Evolutionary conservation across 2,888 invertebrate species (phyloP).

Genomic region (Chrysolina americana): DNA sequence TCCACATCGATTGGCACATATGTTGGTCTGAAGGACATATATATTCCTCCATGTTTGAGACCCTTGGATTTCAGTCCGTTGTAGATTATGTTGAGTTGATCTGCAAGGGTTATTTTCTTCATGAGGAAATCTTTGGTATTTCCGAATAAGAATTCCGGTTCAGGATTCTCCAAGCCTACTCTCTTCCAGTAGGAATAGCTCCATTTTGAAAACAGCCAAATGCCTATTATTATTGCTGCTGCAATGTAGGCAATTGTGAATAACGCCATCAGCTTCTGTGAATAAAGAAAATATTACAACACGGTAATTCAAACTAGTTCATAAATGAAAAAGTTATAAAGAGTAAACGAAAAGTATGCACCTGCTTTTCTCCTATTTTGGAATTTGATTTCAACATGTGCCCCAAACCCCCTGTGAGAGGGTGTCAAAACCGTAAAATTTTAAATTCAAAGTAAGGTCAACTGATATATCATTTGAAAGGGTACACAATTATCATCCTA

Average conservation of each 20-base stretch:
- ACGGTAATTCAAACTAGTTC: too few relatives aligned
- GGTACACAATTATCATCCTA: too few relatives aligned
- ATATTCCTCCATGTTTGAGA: conserved; percentile 55
- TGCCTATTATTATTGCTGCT: too few relatives aligned
- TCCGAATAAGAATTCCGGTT: conserved; percentile 42
- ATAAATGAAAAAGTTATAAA: too few relatives aligned
- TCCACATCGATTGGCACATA: conserved; percentile 63
- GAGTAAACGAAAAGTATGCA: too few relatives aligned
- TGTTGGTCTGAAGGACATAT: conserved; percentile 54
- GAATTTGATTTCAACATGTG: too few relatives aligned
- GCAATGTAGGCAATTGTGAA: conserved; percentile 16
- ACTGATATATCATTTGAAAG: too few relatives aligned
- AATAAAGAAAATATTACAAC: too few relatives aligned
- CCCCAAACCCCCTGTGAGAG: too few relatives aligned
- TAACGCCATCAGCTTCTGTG: neutral
- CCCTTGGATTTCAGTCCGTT: conserved; percentile 48
- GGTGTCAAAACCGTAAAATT: too few relatives aligned
- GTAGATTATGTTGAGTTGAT: conserved; percentile 41
- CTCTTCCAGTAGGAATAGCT: conserved; percentile 59
- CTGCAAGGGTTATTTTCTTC: conserved; percentile 25
- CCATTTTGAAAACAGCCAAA: conserved; percentile 42
- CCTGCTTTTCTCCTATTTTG: too few relatives aligned
- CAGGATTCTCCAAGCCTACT: conserved; percentile 50
- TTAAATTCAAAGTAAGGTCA: too few relatives aligned
- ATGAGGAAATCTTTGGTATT: conserved; percentile 26